Percentiles rank a stretch among this genome's conserved stretches.
Evolutionary conservation across 2,113 vertebrate species (phyloP).

Genomic region (Salvelinus alpinus): DNA sequence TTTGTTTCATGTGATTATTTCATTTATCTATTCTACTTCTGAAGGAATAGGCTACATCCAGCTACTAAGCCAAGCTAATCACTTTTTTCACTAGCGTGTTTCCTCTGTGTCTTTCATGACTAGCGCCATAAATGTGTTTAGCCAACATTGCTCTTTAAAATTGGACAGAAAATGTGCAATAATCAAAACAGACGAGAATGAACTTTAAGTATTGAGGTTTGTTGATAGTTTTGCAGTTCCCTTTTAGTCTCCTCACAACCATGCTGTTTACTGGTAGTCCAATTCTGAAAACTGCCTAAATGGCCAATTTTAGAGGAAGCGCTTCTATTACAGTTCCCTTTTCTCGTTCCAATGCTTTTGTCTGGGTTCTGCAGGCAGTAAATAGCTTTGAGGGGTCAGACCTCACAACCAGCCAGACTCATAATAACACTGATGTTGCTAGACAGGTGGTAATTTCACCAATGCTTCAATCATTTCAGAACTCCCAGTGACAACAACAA

Average conservation of each 20-base stretch:
- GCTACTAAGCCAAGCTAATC: neutral
- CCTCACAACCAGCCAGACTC: neutral
- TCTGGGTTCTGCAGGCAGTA: neutral
- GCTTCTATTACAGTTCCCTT: constrained; percentile 29
- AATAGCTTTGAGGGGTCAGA: neutral
- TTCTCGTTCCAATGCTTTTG: neutral
- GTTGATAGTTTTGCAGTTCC: neutral
- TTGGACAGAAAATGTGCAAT: neutral
- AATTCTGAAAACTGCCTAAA: constrained; percentile 25
- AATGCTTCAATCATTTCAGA: neutral
- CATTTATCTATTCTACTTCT: neutral
- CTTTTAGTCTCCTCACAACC: neutral
- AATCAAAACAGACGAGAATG: neutral
- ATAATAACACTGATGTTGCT: constrained; percentile 6
- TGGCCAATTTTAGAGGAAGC: constrained; percentile 24
- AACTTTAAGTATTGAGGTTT: neutral
- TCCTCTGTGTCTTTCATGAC: neutral
- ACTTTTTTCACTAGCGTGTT: neutral
- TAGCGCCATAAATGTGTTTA: neutral
- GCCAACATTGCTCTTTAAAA: neutral
- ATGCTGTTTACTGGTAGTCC: neutral
- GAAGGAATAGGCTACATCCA: neutral
- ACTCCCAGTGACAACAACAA: neutral
- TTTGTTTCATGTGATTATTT: neutral
- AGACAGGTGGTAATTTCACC: neutral